Conservation (phyloP, 1,140 invertebrate species). For the Mylabris phalerata region DNA sequence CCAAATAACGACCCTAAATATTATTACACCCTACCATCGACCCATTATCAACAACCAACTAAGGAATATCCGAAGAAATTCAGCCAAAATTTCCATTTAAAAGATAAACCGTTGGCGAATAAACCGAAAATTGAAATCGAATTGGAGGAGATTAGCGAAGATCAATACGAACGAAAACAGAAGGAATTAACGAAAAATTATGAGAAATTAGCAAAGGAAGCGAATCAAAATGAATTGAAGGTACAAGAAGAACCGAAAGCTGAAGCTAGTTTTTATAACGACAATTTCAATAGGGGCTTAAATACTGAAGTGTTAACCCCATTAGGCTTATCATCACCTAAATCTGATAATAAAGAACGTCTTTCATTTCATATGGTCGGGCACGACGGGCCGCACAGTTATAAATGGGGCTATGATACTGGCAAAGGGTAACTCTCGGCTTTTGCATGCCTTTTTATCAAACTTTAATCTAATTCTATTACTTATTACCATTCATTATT, state of each 20-base stretch:
- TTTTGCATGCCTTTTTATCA: background rate
- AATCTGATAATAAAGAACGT: conserved; percentile 27
- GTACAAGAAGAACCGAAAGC: conserved; percentile 10
- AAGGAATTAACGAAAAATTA: conserved; percentile 34
- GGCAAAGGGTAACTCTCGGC: conserved; percentile 64
- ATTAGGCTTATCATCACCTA: background rate
- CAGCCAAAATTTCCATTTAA: conserved; percentile 35
- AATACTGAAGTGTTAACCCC: conserved; percentile 5
- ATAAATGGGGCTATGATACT: conserved; percentile 82
- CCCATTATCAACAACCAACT: conserved; percentile 32
- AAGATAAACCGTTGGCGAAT: conserved; percentile 32
- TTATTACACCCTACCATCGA: conserved; percentile 33
- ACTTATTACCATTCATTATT: background rate
- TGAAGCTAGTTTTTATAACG: background rate
- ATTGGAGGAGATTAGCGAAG: conserved; percentile 27
- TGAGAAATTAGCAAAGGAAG: conserved; percentile 32
- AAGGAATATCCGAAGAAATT: conserved; percentile 38
- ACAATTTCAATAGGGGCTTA: background rate
- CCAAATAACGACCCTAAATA: conserved; percentile 38
- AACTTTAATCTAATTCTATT: too few species aligned
- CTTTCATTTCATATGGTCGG: conserved; percentile 56
- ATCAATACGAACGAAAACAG: conserved; percentile 28
- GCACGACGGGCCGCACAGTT: conserved; percentile 73
- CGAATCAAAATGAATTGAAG: conserved; percentile 34
- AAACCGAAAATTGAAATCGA: conserved; percentile 33